Percentiles rank a stretch among this genome's conserved stretches.
Evolutionary conservation across 2,113 vertebrate genomes (phyloP).

Genomic region (Oxyura jamaicensis): DNA sequence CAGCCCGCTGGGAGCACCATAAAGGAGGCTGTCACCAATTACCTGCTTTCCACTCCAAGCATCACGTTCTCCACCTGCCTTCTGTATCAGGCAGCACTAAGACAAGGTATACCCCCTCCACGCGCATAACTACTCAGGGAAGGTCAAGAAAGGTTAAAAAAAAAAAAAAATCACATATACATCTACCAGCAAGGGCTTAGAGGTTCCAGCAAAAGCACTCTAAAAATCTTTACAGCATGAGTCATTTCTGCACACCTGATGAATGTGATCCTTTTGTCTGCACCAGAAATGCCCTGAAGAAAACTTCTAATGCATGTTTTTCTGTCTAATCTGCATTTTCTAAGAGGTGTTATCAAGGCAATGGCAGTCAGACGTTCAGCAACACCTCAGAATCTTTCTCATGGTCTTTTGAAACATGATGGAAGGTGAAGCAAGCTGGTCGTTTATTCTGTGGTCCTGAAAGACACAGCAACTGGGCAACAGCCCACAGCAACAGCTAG

Average conservation of each 20-base stretch:
- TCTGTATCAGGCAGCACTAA: not conserved
- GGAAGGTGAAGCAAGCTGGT: not conserved
- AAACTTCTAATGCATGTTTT: not conserved
- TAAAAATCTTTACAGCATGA: not conserved
- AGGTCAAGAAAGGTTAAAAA: not conserved
- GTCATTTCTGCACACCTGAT: fast-evolving
- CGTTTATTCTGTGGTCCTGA: not conserved
- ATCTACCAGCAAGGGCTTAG: not conserved
- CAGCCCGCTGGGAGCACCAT: fast-evolving
- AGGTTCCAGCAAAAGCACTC: not conserved
- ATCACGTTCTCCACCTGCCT: not conserved
- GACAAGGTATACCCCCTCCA: not conserved
- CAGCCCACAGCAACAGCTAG: not conserved
- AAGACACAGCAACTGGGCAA: not conserved
- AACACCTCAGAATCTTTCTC: not conserved
- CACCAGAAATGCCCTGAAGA: not conserved
- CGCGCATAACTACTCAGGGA: not conserved
- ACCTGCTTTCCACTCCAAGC: not conserved
- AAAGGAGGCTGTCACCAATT: not conserved
- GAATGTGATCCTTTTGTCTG: not conserved
- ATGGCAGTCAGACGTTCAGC: not conserved
- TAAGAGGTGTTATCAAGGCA: not conserved
- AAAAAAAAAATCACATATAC: not conserved
- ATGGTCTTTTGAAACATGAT: not conserved
- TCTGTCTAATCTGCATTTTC: not conserved